A percentile compares a stretch with the other conserved stretches of the same genome.
phyloP scores from a whole-genome alignment of 2,113 vertebrate species.

The Leucoraja erinaceus region DNA sequence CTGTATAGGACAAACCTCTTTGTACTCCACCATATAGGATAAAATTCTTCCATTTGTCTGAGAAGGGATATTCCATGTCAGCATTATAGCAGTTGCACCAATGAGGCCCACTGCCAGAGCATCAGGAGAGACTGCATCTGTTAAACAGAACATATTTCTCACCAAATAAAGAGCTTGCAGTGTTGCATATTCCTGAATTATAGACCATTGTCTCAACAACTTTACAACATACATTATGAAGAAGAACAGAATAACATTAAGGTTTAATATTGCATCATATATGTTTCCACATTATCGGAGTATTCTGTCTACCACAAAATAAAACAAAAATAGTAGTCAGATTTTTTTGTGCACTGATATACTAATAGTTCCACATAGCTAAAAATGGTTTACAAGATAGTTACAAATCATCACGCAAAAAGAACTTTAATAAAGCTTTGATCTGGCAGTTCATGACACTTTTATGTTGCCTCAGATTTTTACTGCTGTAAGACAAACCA shows the following conservation, averaged over 20 bases:
- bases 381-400: background rate
- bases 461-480: background rate
- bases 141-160: constrained; percentile 33
- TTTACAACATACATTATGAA: background rate
- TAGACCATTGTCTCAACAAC: background rate
- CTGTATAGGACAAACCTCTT: constrained; percentile 85
- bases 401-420: background rate
- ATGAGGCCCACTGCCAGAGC: constrained; percentile 77
- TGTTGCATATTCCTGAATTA: background rate
- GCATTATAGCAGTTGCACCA: constrained; percentile 85
- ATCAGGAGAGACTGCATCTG: constrained; percentile 70
- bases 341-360: background rate
- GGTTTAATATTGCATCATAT: background rate
- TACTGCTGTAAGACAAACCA: background rate
- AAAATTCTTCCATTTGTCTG: constrained; percentile 64
- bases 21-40: constrained; percentile 80
- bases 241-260: background rate
- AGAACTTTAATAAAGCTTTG: background rate
- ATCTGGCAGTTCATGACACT: background rate
- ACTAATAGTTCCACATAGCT: background rate
- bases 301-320: background rate
- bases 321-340: background rate
- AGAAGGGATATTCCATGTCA: constrained; percentile 73
- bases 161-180: background rate
- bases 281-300: background rate